Evolutionary conservation across 2,888 invertebrate genomes (phyloP).

Genomic region (Macrophya annulata): DNA sequence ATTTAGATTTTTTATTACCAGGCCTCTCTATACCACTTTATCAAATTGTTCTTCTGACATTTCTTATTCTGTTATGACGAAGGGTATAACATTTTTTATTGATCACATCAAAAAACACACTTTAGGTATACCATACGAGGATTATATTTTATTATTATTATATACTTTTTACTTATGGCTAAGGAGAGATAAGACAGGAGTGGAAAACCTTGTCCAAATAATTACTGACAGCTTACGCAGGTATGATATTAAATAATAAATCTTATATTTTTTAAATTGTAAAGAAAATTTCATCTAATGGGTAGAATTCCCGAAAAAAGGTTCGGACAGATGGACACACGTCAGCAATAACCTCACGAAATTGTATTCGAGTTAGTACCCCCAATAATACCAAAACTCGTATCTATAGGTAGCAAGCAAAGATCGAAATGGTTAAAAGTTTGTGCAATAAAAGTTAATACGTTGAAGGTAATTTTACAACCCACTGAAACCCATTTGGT

Average conservation of each 20-base stretch:
- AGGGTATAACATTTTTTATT: not conserved
- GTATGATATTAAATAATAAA: not conserved
- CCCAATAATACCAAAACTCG: not conserved
- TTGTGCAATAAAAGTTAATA: conserved; percentile 73
- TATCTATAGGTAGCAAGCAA: not conserved
- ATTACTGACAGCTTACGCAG: not conserved
- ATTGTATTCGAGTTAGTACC: not conserved
- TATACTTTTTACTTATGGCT: not conserved
- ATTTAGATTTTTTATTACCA: conserved; percentile 32
- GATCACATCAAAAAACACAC: not conserved
- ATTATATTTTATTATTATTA: not conserved
- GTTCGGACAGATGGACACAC: not conserved
- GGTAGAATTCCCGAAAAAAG: not conserved
- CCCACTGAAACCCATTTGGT: conserved; percentile 69
- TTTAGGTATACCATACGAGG: not conserved
- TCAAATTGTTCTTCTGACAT: not conserved
- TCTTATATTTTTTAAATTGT: not conserved
- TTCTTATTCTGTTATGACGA: conserved; percentile 14
- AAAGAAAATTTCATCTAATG: not conserved
- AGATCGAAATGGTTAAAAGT: conserved; percentile 58
- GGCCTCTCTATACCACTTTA: conserved; percentile 21
- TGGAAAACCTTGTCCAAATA: not conserved
- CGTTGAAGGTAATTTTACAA: conserved; percentile 76
- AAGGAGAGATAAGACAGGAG: not conserved
- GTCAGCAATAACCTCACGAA: not conserved